A percentile compares a stretch with the other conserved stretches of the same genome.
Conservation (phyloP, 2,113 vertebrate species). For the Oryzias celebensis region DNA sequence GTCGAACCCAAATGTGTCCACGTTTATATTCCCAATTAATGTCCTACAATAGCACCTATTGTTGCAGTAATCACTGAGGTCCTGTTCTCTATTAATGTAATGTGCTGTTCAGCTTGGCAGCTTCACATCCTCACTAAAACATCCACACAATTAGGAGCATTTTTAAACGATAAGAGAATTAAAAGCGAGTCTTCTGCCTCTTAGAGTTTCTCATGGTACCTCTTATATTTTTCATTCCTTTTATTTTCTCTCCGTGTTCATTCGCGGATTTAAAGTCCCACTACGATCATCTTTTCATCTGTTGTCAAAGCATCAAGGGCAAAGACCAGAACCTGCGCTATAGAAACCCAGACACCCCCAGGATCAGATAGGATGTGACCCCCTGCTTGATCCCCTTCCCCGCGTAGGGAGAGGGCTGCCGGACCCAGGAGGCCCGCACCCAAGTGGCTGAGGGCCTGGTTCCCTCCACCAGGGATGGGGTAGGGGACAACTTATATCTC, state of each 20-base stretch:
- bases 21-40: slow-evolving; percentile 58
- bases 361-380: too few species aligned
- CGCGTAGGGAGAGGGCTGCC: too few species aligned
- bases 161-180: slow-evolving; percentile 68
- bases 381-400: too few species aligned
- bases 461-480: too few species aligned
- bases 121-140: slow-evolving; percentile 49
- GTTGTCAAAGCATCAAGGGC: too few species aligned
- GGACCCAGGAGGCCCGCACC: too few species aligned
- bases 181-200: slow-evolving; percentile 44
- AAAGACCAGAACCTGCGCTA: too few species aligned
- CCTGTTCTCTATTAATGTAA: slow-evolving; percentile 63
- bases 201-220: slow-evolving; percentile 9
- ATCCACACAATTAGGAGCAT: slow-evolving; percentile 62
- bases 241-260: slow-evolving; percentile 4
- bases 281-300: background rate
- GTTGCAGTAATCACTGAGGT: slow-evolving; percentile 58
- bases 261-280: slow-evolving; percentile 23
- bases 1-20: slow-evolving; percentile 32
- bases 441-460: too few species aligned
- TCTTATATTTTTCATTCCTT: slow-evolving; percentile 13
- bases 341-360: too few species aligned
- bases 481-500: background rate
- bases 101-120: slow-evolving; percentile 57
- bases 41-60: slow-evolving; percentile 57